phyloP scores from a whole-genome alignment of 2,797 vertebrate genomes.

The Diplodus sargus region DNA sequence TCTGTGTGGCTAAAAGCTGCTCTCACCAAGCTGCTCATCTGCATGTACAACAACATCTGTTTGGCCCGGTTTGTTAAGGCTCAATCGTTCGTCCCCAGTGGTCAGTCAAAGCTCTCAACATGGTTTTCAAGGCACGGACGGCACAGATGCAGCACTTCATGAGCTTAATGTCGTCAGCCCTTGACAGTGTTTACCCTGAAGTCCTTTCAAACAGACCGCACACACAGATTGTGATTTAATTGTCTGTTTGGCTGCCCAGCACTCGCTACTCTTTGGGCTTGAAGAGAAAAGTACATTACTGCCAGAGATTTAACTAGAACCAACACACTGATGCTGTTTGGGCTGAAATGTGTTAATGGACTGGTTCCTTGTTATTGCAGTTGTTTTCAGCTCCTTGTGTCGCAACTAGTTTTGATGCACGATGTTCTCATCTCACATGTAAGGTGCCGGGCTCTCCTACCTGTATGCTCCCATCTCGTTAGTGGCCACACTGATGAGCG shows the following conservation, averaged over 20 bases:
- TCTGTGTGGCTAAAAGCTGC: background rate
- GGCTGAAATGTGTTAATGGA: conserved; percentile 6
- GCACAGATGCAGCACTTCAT: background rate
- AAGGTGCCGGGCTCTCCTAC: conserved; percentile 72
- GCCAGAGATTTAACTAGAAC: conserved; percentile 15
- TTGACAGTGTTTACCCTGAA: conserved; percentile 7
- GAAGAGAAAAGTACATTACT: conserved; percentile 18
- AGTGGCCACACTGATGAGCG: conserved; percentile 92
- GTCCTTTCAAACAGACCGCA: conserved; percentile 20
- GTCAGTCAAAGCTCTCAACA: background rate
- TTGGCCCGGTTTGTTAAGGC: background rate
- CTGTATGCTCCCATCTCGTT: conserved; percentile 93
- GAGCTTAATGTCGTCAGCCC: background rate
- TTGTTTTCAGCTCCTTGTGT: background rate
- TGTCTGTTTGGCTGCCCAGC: conserved; percentile 26
- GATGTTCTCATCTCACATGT: conserved; percentile 7
- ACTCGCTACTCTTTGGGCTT: conserved; percentile 6
- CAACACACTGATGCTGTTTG: background rate
- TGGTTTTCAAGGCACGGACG: background rate
- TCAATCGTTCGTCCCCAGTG: no score
- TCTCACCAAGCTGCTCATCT: background rate
- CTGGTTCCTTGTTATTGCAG: background rate
- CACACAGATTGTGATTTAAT: conserved; percentile 19
- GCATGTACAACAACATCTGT: conserved; percentile 2
- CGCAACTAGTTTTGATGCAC: background rate